These are phyloP conservation scores for Macrophya alboannulata DNA, from an alignment of 2,888 invertebrate species.

Conservation along the genomic window DNA sequence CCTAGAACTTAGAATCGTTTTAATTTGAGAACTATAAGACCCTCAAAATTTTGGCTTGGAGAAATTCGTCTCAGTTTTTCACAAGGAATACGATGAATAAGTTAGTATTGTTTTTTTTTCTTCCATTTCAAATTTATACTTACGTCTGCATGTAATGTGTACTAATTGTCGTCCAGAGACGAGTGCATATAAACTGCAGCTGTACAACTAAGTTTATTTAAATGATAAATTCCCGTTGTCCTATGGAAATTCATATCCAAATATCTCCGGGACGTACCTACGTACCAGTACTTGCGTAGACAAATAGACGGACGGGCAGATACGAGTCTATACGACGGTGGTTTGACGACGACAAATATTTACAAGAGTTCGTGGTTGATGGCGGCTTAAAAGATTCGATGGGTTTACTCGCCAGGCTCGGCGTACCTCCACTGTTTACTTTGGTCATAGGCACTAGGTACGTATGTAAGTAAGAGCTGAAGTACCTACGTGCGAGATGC, in stretches of 20 bases:
- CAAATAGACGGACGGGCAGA: constrained; percentile 42
- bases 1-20: neutral
- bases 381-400: constrained; percentile 58
- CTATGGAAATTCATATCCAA: constrained; percentile 33
- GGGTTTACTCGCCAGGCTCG: constrained; percentile 11
- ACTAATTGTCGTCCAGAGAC: neutral
- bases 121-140: neutral
- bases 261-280: constrained; percentile 57
- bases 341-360: constrained; percentile 71
- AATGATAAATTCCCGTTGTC: constrained; percentile 36
- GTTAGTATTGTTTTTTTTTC: neutral
- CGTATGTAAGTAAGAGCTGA: neutral
- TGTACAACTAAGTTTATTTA: constrained; percentile 15
- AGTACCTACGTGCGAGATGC: constrained; percentile 25
- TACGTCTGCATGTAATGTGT: neutral
- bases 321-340: constrained; percentile 59
- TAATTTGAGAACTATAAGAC: neutral
- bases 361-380: constrained; percentile 70
- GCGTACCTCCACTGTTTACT: constrained; percentile 38
- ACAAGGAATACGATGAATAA: neutral
- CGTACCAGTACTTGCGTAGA: constrained; percentile 45
- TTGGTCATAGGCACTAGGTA: constrained; percentile 43
- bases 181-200: constrained; percentile 2
- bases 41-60: neutral
- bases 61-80: neutral